Evolutionary conservation across 2,113 vertebrate genomes (phyloP).

Genomic region (Oenanthe melanoleuca): DNA sequence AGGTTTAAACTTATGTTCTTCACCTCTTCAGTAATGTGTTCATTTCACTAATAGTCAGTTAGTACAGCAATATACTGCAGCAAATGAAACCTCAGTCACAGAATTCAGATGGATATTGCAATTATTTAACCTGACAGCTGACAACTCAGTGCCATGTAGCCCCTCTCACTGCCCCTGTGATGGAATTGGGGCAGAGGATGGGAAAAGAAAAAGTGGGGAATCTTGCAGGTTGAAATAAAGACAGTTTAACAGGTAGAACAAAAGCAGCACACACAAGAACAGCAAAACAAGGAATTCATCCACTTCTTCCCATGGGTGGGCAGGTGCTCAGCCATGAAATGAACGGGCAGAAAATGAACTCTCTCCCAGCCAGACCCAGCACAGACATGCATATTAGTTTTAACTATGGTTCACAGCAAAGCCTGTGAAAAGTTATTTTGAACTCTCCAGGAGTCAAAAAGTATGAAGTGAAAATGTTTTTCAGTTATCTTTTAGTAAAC

Average conservation of each 20-base stretch:
- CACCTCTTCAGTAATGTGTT: neutral
- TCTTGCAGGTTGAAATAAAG: neutral
- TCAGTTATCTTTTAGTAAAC: neutral
- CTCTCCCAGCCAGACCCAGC: neutral
- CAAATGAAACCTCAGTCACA: neutral
- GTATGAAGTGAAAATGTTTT: neutral
- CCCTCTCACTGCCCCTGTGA: rapidly evolving
- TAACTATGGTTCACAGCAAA: neutral
- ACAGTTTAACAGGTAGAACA: neutral
- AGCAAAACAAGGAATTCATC: neutral
- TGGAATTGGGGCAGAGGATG: neutral
- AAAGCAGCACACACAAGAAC: neutral
- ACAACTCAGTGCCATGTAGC: rapidly evolving
- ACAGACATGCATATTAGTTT: neutral
- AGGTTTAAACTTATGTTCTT: neutral
- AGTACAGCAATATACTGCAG: neutral
- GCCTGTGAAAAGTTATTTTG: neutral
- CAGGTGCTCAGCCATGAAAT: neutral
- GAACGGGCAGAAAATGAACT: neutral
- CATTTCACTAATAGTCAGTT: neutral
- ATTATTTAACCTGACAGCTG: neutral
- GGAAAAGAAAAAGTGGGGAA: neutral
- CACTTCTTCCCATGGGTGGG: too few relatives aligned
- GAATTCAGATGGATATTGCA: neutral
- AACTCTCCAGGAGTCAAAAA: neutral